Conservation (phyloP, 2,113 vertebrate genomes). For the Cyprinodon tularosa region DNA sequence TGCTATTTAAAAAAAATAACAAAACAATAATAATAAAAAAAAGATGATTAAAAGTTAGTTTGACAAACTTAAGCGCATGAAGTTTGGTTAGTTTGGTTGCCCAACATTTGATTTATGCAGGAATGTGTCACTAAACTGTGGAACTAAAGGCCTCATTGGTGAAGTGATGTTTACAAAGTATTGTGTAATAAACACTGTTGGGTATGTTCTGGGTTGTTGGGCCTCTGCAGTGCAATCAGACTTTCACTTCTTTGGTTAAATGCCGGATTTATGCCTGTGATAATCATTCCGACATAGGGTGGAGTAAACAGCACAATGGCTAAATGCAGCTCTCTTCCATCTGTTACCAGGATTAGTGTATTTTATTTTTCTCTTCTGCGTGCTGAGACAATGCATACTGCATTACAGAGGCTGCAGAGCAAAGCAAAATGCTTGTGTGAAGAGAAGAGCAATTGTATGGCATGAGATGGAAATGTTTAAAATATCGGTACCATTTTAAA, state of each 20-base stretch:
- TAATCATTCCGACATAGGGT: conserved; percentile 28
- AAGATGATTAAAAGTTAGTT: background rate
- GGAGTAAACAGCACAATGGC: conserved; percentile 21
- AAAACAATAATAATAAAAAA: background rate
- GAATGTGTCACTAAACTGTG: background rate
- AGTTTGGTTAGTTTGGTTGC: background rate
- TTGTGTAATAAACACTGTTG: conserved; percentile 7
- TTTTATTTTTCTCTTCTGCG: background rate
- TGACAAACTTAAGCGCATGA: background rate
- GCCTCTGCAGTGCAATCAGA: background rate
- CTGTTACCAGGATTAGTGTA: conserved; percentile 8
- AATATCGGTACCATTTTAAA: conserved; percentile 28
- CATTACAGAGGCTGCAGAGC: conserved; percentile 13
- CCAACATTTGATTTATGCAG: background rate
- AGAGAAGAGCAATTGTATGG: background rate
- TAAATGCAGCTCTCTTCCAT: background rate
- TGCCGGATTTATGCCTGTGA: conserved; percentile 24
- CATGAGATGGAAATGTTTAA: conserved; percentile 28
- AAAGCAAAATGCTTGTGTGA: conserved; percentile 22
- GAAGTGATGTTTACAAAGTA: background rate
- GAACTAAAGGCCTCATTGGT: background rate
- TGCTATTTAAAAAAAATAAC: conserved; percentile 11
- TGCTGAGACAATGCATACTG: background rate
- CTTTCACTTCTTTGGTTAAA: conserved; percentile 18
- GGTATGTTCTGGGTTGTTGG: conserved; percentile 1